Evolutionary conservation across 2,113 vertebrate genomes (phyloP), one percentile per base, ranked within the genome.

Genomic region (Tychaedon coryphoeus): DNA sequence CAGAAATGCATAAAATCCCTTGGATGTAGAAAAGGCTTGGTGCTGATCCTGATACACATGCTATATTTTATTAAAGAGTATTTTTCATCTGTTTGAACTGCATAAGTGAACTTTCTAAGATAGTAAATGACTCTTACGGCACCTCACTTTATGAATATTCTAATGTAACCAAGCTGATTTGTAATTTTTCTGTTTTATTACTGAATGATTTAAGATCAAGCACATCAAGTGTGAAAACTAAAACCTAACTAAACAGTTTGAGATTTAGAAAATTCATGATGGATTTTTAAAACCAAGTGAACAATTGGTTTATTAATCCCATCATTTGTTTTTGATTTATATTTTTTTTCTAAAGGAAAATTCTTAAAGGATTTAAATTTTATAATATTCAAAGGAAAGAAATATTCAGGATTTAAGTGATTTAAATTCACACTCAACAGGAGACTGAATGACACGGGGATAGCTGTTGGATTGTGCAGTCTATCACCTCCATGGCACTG

Each of bases 231-330:
- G 38, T 90, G 84, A 93, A 96, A 96, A 95, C 65, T 94, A 92
- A 97, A 96, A 81, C 82, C 80, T 94, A 91, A 97, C 80, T 93
- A 93, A 98, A 96, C 88, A 96, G 76, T 97, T 91, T 65, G 71
- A 96, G 85, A 95, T 97, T 97, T 94, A 97, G 85, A 92, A 97
- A 97, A 96, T 96, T 96, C 88, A 70, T 95, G 95, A 70, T 70
- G 92, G 76, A 82, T 88, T 97, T 97, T 96, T 92, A 96, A 97
- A 97, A 95, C 95, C 86, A 90, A 83, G 64, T 77, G 81, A 97
- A 96, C 75, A 97, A 96, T 92, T 94, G 70, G 34, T 96, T 96
- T 91, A 64, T 95, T 96, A 97, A 95, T 83, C 86, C 69, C 91
- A 78, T 85, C 26, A 78, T 97, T 97, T 97, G 80, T 95, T 96